Evolutionary conservation across 2,797 vertebrate species (phyloP).

Genomic region (Crenuchus spilurus): DNA sequence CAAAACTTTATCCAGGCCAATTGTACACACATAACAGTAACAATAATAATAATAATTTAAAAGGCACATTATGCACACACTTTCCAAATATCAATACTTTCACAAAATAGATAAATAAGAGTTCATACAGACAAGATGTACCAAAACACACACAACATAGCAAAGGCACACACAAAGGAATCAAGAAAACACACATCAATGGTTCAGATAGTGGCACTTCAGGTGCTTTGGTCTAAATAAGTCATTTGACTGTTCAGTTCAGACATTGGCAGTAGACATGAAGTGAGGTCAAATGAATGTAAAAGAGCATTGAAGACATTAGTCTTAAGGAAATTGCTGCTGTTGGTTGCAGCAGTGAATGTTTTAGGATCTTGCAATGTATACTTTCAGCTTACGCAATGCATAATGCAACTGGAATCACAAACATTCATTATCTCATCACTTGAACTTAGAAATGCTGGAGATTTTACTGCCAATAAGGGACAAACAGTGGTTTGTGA

Average conservation of each 20-base stretch:
- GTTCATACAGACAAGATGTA: background rate
- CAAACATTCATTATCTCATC: too few species aligned
- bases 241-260: background rate
- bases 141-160: background rate
- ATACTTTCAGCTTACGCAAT: too few species aligned
- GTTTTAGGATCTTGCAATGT: too few species aligned
- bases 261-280: background rate
- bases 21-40: background rate
- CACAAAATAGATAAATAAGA: background rate
- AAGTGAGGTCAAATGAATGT: background rate
- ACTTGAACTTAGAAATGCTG: too few species aligned
- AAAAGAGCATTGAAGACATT: background rate
- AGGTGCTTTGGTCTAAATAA: background rate
- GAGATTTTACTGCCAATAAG: background rate
- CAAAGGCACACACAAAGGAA: background rate
- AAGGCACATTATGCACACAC: background rate
- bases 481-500: background rate
- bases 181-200: background rate
- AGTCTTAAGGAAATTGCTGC: background rate
- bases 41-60: constrained; percentile 3
- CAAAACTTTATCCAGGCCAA: background rate
- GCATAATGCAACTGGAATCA: too few species aligned
- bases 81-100: background rate
- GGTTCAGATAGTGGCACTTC: background rate
- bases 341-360: background rate